Conservation (phyloP, 92 coral and sea anemone genomes). For the Metridium senile region DNA sequence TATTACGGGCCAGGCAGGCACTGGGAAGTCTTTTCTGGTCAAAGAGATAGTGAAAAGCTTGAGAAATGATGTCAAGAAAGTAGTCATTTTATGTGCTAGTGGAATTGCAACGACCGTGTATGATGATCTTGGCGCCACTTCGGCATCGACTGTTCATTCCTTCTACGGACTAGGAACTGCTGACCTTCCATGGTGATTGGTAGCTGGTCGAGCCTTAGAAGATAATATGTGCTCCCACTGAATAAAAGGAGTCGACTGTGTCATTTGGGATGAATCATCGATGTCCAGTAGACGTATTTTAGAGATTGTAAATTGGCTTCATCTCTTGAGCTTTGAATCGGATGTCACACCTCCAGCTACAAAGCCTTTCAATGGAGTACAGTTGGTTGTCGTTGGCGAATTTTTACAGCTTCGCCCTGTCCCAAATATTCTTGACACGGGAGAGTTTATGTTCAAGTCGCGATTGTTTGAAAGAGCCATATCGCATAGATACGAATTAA, state of each 20-base stretch:
- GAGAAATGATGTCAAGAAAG: not conserved
- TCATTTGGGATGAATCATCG: constrained; percentile 54
- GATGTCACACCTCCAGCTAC: not conserved
- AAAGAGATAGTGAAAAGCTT: constrained; percentile 4
- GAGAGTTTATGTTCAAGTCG: constrained; percentile 34
- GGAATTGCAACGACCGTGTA: constrained; percentile 32
- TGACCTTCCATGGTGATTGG: constrained; percentile 38
- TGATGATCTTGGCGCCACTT: not conserved
- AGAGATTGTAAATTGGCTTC: constrained; percentile 27
- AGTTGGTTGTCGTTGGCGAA: constrained; percentile 37
- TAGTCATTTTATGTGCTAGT: constrained; percentile 25
- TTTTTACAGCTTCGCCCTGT: constrained; percentile 45
- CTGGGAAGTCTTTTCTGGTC: constrained; percentile 8
- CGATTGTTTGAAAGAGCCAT: constrained; percentile 21
- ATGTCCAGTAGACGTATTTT: constrained; percentile 50
- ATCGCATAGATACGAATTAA: constrained; percentile 50
- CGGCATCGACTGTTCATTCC: constrained; percentile 20
- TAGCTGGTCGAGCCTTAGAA: constrained; percentile 28
- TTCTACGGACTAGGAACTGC: constrained; percentile 44
- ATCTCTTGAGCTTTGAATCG: constrained; percentile 15
- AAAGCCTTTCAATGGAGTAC: constrained; percentile 24
- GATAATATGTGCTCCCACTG: constrained; percentile 35
- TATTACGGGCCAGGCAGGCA: constrained; percentile 2
- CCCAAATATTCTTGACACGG: constrained; percentile 25
- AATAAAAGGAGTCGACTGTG: constrained; percentile 20